phyloP scores from a whole-genome alignment of 2,113 vertebrate genomes.

The Bungarus multicinctus region DNA sequence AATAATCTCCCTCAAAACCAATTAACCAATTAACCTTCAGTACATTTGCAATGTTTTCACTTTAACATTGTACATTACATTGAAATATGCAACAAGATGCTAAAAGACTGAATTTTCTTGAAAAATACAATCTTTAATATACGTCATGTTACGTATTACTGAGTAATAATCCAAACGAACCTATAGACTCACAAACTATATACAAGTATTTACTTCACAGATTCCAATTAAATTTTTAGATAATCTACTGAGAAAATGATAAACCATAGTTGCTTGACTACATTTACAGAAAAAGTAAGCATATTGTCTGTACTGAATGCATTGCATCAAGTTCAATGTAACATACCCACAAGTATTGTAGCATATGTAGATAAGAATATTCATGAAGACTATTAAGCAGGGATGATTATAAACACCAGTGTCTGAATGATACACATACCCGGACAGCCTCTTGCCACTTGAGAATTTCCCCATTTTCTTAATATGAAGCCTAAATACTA shows the following conservation, averaged over 20 bases:
- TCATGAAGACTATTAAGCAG: neutral
- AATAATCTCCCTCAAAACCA: neutral
- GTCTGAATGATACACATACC: neutral
- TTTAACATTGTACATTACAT: neutral
- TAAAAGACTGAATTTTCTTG: neutral
- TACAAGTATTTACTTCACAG: neutral
- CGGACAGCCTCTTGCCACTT: neutral
- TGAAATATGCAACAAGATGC: neutral
- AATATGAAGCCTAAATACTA: neutral
- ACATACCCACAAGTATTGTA: neutral
- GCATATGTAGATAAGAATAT: neutral
- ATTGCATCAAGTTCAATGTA: neutral
- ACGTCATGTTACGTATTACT: neutral
- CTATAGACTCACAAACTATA: neutral
- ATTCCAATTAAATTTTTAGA: neutral
- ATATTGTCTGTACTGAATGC: neutral
- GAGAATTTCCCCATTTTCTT: neutral
- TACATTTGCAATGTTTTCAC: neutral
- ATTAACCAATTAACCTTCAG: neutral
- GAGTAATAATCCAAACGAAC: neutral
- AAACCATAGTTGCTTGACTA: neutral
- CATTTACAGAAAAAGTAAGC: neutral
- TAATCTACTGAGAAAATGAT: neutral
- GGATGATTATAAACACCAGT: neutral
- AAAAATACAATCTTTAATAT: neutral